phyloP scores from a whole-genome alignment of 2,888 invertebrate genomes.

The Pyrrhosoma nymphula region DNA sequence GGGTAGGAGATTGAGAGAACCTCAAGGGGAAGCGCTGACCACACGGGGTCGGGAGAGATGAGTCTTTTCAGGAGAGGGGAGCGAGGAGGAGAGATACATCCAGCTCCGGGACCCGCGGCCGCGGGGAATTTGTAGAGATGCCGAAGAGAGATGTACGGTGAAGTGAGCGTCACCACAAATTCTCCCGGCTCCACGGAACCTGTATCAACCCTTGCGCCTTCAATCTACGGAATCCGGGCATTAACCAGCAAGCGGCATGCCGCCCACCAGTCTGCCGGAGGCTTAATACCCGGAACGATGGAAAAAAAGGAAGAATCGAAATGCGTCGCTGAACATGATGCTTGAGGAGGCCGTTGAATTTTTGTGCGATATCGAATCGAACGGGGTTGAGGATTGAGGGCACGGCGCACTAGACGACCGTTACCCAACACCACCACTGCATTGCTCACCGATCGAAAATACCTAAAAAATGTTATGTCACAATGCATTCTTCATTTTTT shows the following conservation, averaged over 20 bases:
- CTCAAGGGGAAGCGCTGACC: constrained; percentile 42
- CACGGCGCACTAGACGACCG: too few relatives aligned
- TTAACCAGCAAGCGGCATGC: not conserved
- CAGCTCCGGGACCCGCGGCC: not conserved
- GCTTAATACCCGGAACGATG: not conserved
- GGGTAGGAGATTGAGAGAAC: not conserved
- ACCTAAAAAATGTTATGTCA: too few relatives aligned
- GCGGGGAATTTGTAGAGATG: not conserved
- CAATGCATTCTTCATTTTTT: too few relatives aligned
- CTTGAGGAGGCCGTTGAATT: not conserved
- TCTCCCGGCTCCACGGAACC: not conserved
- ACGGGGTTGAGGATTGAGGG: too few relatives aligned
- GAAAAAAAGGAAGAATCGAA: not conserved
- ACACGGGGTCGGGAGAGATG: constrained; percentile 20
- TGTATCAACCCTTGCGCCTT: not conserved
- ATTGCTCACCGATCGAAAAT: too few relatives aligned
- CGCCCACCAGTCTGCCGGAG: not conserved
- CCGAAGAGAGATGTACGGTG: not conserved
- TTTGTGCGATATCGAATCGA: not conserved
- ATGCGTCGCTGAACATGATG: not conserved
- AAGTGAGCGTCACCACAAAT: constrained; percentile 26
- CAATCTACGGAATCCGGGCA: not conserved
- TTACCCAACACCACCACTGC: too few relatives aligned
- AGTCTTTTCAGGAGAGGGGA: not conserved
- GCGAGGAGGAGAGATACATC: not conserved